Evolutionary conservation across 1,140 invertebrate genomes (phyloP), one percentile per base, ranked within the genome.

Genomic region (Goniozus legneri): DNA sequence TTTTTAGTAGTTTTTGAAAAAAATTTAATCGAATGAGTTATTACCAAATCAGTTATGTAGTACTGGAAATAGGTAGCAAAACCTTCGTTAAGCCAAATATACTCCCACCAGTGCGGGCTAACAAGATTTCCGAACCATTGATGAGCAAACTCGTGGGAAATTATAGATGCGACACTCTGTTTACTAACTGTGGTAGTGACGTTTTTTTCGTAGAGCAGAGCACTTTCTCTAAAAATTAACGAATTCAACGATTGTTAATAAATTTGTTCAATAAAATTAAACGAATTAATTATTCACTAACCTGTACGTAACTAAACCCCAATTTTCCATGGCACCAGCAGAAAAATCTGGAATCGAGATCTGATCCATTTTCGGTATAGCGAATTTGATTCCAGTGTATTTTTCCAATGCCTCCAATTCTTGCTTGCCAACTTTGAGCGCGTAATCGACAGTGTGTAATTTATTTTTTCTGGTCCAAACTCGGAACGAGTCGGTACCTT

Each of bases 271-370:
- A n/a, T n/a, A n/a, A n/a, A n/a, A n/a, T n/a, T n/a, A 27, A 27
- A 27, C 24, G 10, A 10, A 27, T 27, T 6, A 27, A 27, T 27
- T 27, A 6, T 27, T 4, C 10, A 59, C 64, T 78, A 75, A 78
- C 77, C 80, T 73, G 49, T 81, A 85, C 2, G 79, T 82, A 2
- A 84, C 75, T 1, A 85, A 61, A 7, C 84, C 84, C 83, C 88
- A 92, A 70, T 92, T 90, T 65, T 92, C 89, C 87, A 92, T 91
- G 18, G 89, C 92, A 21, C 86, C 89, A 0, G 89, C 83, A 1
- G 79, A 76, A 71, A 94, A 95, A 51, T 89, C 82, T 2, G 87
- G 85, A 34, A 89, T 80, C 8, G 84, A 81, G 19, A 88, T 77
- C 61, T 87, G 80, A 58, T 87, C 81, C 56, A 80, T 58, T 62